Evolutionary conservation across 2,113 vertebrate species (phyloP), one percentile per base, ranked within the genome.

Genomic region (Tricholaema leucomelas): DNA sequence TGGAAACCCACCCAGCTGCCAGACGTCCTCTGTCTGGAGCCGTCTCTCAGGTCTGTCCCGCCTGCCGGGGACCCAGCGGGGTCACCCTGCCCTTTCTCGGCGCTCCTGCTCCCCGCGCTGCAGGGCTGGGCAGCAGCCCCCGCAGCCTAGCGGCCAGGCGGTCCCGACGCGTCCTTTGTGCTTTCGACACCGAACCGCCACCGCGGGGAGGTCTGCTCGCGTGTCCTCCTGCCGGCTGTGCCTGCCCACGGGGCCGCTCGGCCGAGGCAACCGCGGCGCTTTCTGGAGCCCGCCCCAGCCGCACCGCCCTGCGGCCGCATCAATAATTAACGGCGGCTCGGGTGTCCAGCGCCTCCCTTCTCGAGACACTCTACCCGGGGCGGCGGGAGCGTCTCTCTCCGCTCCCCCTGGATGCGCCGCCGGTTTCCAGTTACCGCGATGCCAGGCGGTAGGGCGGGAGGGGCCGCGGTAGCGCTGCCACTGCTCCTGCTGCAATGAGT

Each of bases 261-360:
- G 74, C 40, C 10, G 59, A 25, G 52, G 55, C 44, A 33, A 27
- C 46, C 15, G 81, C 82, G 7, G 90, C 81, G 61, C 46, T 88
- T 74, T 76, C 61, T 65, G 72, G 76, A 46, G 33, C 85, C 59
- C 90, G 28, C 52, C 38, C 54, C 21, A 21, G 48, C 48, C 48
- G 48, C 48, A 48, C 48, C 36, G 28, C 71, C 56, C 85, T 5
- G 80, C 70, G 36, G 71, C 56, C 48, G 76, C 95, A 96, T 97
- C 96, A 93, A 96, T 97, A 94, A 97, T 96, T 97, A 95, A 96
- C 92, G 70, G 80, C 58, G 31, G 83, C 75, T 95, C 46, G 71
- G 78, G 71, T 69, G 25, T 71, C 82, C 90, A 71, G 85, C 77
- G 74, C 82, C 93, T 92, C 94, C 95, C 88, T 64, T 46, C 60